Evolutionary conservation across 2,888 invertebrate species (phyloP), one percentile per base, ranked within the genome.

Genomic region (Eupithecia subumbrata): DNA sequence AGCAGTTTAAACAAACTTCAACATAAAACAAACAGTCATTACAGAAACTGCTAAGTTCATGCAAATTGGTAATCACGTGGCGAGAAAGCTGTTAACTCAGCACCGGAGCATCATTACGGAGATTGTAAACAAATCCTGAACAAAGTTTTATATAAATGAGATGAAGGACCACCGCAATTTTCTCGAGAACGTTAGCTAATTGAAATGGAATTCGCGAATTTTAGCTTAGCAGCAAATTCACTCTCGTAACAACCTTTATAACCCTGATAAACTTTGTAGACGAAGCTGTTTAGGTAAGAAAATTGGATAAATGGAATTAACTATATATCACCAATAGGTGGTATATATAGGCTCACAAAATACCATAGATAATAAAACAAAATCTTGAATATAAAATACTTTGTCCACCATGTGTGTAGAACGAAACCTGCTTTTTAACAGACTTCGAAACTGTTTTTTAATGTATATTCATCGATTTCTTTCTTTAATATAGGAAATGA

Each of bases 121-220:
- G 86, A 89, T 85, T 88, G 88, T 87, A 89, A 89, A 89, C 89
- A 90, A 89, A 90, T 88, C 85, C 86, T 82, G 84, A 82, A 84
- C 85, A 85, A 87, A 88, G 85, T 77, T 88, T 89, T 85, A 83
- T 82, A 87, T 87, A 86, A 89, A 85, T 84, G 87, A 86, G 86
- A 86, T 87, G 85, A 88, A 88, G 88, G 86, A 86, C 84, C 86
- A 84, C 75, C 75, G 84, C 86, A 88, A 87, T 89, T 86, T 86
- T 82, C 83, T 79, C 78, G 79, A 81, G 78, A 84, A 43, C 82
- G 82, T 85, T 83, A 81, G 80, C 40, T 84, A 71, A 79, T 77
- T 79, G 79, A 83, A 83, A 85, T 83, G 82, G 82, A 83, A 82
- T 83, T 82, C 83, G 70, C 56, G 40, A 43, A 68, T n/a, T 68